Conservation (phyloP, 2,888 invertebrate genomes). For the Neelides folsomi region DNA sequence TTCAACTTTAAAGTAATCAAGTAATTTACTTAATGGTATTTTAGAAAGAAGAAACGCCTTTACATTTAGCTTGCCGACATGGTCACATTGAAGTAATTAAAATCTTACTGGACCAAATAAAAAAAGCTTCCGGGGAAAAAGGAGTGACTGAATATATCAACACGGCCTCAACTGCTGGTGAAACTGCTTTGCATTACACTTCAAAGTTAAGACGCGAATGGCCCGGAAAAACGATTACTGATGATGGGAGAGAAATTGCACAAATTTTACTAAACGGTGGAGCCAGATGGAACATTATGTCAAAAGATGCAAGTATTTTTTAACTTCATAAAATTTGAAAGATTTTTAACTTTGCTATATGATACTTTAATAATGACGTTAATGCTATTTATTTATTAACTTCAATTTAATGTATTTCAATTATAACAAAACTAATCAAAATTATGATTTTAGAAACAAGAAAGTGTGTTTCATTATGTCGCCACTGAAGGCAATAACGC, state of each 20-base stretch:
- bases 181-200: constrained; percentile 86
- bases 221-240: constrained; percentile 11
- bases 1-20: too few relatives aligned
- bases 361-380: constrained; percentile 53
- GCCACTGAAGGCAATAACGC: constrained; percentile 92
- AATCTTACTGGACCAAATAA: constrained; percentile 71
- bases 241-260: constrained; percentile 65
- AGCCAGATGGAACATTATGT: constrained; percentile 40
- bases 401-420: constrained; percentile 4
- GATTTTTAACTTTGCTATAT: constrained; percentile 57
- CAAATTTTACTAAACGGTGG: constrained; percentile 77
- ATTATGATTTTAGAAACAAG: constrained; percentile 17
- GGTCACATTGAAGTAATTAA: constrained; percentile 52
- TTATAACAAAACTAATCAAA: too few relatives aligned
- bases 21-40: too few relatives aligned
- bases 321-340: too few relatives aligned
- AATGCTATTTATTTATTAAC: too few relatives aligned
- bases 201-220: constrained; percentile 73
- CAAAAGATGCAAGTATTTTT: too few relatives aligned
- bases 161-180: constrained; percentile 77
- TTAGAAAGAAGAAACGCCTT: constrained; percentile 68
- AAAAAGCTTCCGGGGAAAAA: constrained; percentile 58
- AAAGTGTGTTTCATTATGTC: constrained; percentile 85
- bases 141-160: constrained; percentile 76
- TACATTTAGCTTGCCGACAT: constrained; percentile 81